A percentile compares a stretch with the other conserved stretches of the same genome.
Evolutionary conservation across 2,888 invertebrate species (phyloP).

Genomic region (Drosophila nr. perissopoda): DNA sequence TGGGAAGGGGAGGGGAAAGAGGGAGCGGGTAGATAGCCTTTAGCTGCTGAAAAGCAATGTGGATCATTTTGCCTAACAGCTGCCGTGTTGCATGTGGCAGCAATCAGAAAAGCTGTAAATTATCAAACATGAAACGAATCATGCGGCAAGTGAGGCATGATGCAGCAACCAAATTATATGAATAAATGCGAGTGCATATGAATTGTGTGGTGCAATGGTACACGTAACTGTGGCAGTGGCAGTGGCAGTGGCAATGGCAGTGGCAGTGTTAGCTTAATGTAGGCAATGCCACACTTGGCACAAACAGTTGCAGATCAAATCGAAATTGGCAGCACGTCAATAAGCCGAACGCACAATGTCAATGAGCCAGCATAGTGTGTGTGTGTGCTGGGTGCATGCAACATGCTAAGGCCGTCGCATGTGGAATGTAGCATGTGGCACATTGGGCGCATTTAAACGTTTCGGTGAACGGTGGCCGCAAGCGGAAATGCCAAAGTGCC

Average conservation of each 20-base stretch:
- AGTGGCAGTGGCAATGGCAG: not conserved
- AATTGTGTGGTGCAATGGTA: not conserved
- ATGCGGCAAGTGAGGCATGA: constrained; percentile 38
- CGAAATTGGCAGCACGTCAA: constrained; percentile 56
- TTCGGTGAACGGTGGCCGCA: constrained; percentile 5
- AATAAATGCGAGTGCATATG: constrained; percentile 16
- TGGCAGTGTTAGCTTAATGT: constrained; percentile 8
- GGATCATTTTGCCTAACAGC: constrained; percentile 8
- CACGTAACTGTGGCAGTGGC: not conserved
- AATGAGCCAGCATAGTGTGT: not conserved
- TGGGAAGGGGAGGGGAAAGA: no score
- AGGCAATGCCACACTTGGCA: constrained; percentile 17
- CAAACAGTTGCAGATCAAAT: constrained; percentile 37
- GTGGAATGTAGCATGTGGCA: constrained; percentile 50
- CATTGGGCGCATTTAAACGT: constrained; percentile 34
- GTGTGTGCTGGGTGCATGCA: constrained; percentile 16
- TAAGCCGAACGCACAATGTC: constrained; percentile 21
- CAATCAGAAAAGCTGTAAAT: constrained; percentile 70
- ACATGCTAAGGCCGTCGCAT: constrained; percentile 26
- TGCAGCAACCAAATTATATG: constrained; percentile 11
- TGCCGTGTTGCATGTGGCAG: constrained; percentile 43
- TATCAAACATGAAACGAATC: constrained; percentile 62
- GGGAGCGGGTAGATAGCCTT: constrained; percentile 1
- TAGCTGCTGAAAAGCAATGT: constrained; percentile 35
- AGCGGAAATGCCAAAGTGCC: constrained; percentile 24